Percentiles rank a stretch among this genome's conserved stretches.
Evolutionary conservation across 2,797 vertebrate species (phyloP).

Genomic region (Steatocranus sp.): DNA sequence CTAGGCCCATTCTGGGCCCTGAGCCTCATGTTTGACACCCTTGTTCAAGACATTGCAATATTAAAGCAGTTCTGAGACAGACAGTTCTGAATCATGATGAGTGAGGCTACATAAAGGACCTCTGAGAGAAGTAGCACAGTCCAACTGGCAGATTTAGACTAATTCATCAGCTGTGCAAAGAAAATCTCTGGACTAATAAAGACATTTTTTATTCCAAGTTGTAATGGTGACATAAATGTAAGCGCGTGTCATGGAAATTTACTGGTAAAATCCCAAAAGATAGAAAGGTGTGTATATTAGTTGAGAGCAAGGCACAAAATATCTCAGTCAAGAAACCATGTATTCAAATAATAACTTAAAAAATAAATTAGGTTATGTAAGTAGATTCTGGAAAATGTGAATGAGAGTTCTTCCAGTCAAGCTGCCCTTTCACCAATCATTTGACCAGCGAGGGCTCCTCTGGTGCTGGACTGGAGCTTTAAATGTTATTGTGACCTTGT

Average conservation of each 20-base stretch:
- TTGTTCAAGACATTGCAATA: background rate
- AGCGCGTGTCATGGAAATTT: background rate
- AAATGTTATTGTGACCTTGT: slow-evolving; percentile 3
- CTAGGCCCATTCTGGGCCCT: background rate
- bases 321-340: background rate
- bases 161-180: background rate
- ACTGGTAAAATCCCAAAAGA: background rate
- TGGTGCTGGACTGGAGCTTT: background rate
- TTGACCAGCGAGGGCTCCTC: background rate
- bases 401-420: background rate
- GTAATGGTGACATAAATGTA: background rate
- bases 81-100: background rate
- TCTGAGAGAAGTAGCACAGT: background rate
- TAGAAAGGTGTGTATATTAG: background rate
- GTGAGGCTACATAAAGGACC: background rate
- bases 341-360: background rate
- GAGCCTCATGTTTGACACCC: rapidly evolving
- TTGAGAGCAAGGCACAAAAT: background rate
- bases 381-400: background rate
- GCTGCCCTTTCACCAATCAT: background rate
- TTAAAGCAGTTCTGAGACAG: background rate
- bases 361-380: background rate
- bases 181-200: background rate
- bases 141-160: background rate
- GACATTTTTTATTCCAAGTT: background rate